Evolutionary conservation across 2,113 vertebrate genomes (phyloP).

Genomic region (Sceloporus undulatus): DNA sequence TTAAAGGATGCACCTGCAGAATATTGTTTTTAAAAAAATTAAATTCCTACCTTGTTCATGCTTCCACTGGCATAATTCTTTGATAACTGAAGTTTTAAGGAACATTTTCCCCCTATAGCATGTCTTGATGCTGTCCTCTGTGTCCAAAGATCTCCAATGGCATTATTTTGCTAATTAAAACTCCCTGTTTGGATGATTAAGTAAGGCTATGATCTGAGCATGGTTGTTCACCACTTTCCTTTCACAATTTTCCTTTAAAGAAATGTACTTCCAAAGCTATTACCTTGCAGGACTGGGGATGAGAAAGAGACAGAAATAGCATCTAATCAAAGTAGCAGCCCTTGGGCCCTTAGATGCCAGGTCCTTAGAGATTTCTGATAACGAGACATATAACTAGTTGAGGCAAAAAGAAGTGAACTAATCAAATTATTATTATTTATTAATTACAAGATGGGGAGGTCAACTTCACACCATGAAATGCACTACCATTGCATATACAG

Average conservation of each 20-base stretch:
- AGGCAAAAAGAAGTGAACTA: not conserved
- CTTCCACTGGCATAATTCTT: not conserved
- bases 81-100: not conserved
- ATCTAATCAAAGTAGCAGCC: not conserved
- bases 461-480: too few relatives aligned
- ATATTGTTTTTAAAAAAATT: not conserved
- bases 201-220: not conserved
- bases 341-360: not conserved
- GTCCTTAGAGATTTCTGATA: not conserved
- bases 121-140: not conserved
- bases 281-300: not conserved
- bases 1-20: not conserved
- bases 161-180: not conserved
- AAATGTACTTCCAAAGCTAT: not conserved
- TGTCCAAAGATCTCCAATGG: not conserved
- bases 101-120: not conserved
- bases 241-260: not conserved
- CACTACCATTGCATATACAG: not conserved
- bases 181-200: not conserved
- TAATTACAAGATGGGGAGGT: not conserved
- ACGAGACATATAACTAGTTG: not conserved
- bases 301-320: too few relatives aligned
- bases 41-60: not conserved
- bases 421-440: too few relatives aligned
- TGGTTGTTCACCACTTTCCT: not conserved